Conservation (phyloP, 2,888 invertebrate species). For the Hemaris fuciformis region DNA sequence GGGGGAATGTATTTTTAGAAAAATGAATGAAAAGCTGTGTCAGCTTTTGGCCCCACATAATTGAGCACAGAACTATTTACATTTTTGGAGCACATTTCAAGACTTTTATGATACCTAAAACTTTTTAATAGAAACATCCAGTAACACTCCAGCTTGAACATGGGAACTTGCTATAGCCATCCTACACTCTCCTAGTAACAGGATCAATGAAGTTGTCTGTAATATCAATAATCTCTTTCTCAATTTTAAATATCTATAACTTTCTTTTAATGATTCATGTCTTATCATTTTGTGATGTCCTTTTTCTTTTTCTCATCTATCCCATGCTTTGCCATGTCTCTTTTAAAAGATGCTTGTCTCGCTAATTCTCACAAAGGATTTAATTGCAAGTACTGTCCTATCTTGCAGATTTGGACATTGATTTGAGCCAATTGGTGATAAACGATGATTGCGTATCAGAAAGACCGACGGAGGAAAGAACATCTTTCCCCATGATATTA, state of each 20-base stretch:
- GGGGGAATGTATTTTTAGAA: too few species aligned
- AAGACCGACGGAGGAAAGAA: conserved; percentile 50
- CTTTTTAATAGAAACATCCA: too few species aligned
- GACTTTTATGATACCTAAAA: too few species aligned
- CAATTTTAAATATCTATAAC: not conserved
- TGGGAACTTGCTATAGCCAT: too few species aligned
- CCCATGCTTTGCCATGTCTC: not conserved
- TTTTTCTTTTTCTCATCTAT: not conserved
- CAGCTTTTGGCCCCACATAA: too few species aligned
- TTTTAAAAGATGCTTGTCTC: not conserved
- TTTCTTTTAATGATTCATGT: not conserved
- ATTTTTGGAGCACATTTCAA: too few species aligned
- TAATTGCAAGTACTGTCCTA: conserved; percentile 29
- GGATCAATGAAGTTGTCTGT: too few species aligned
- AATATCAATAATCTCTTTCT: not conserved
- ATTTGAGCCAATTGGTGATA: conserved; percentile 68
- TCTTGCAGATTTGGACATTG: conserved; percentile 76
- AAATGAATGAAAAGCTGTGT: too few species aligned
- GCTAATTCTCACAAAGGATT: not conserved
- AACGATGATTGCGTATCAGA: conserved; percentile 59
- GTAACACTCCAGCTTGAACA: too few species aligned
- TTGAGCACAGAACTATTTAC: too few species aligned
- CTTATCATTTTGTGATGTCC: not conserved
- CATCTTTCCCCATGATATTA: conserved; percentile 70
- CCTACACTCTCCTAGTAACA: too few species aligned